Conservation (phyloP, 1,140 invertebrate genomes). For the Ceratitis capitata region DNA sequence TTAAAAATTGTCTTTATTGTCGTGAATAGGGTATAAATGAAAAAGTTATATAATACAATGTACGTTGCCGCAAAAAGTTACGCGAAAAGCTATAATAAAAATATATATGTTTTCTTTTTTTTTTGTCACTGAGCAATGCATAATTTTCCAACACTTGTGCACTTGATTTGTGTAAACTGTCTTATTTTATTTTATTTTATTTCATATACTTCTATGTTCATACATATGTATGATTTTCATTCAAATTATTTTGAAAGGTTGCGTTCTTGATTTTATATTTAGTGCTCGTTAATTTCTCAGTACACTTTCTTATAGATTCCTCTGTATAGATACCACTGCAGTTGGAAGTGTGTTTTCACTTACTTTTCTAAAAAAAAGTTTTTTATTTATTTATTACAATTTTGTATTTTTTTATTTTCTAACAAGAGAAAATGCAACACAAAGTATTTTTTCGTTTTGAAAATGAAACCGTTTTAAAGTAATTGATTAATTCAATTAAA, state of each 20-base stretch:
- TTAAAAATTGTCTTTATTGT: no score
- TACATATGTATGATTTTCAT: no score
- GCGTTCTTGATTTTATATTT: background rate
- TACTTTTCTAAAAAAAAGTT: background rate
- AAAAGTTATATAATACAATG: background rate
- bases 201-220: no score
- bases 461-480: slow-evolving; percentile 1
- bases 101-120: slow-evolving; percentile 37
- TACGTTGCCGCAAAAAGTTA: no score
- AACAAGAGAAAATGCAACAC: background rate
- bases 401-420: slow-evolving; percentile 16
- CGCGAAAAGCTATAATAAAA: no score
- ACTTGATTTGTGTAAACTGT: background rate
- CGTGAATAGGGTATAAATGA: no score
- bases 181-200: background rate
- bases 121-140: no score
- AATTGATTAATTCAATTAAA: background rate
- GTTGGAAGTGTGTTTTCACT: no score
- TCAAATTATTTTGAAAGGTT: background rate
- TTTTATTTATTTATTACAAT: slow-evolving; percentile 2
- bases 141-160: background rate
- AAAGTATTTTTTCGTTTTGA: slow-evolving; percentile 16
- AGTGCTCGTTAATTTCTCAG: background rate
- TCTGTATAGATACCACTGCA: background rate
- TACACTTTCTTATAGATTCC: background rate